Base-by-base conservation (phyloP, 2,113 vertebrate species). In the Machaerirhynchus nigripectus region DNA sequence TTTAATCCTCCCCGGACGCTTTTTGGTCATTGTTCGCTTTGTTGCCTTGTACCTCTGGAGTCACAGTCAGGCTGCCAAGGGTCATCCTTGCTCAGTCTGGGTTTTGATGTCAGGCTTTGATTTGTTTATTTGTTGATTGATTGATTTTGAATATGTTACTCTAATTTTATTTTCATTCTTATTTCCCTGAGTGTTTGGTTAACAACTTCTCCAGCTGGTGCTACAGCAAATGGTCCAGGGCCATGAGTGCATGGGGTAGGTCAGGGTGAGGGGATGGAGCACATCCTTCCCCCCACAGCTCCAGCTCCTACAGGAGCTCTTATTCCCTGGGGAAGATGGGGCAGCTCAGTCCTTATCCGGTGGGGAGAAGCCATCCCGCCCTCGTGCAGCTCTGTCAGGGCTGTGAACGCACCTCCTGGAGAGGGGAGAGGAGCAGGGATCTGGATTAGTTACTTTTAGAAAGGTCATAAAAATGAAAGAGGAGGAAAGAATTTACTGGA, bases 361-460 rank as follows among this genome's bases (percentile, higher is more conserved):
- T 4, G 13, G 39, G 35, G 21, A 67, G 30, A 63, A 64, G 6
- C 0, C 3, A 3, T 20, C 23, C 55, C 0, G 0, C 7, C 42
- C 56, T 61, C 0, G 0, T 13, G 37, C 26, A 52, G 31, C 31
- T 37, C 40, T 44, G 39, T 4, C 13, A 60, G 55, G 50, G 35
- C 60, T 61, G 21, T 0, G 14, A 35, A 15, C 0, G 0, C 40
- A 2, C 2, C 1, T 57, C 33, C 53, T 47, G 57, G 22, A 14
- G 56, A 55, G 24, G 26, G 17, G 44, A 85, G 35, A 73, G 23
- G 24, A 95, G 47, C 22, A 60, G 42, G 50, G 19, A 37, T 69
- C 20, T 64, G 64, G 35, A 10, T 92, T 86, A 46, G 17, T 87
- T 93, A 68, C 33, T 55, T 70, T 71, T 59, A 89, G 81, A 77